Evolutionary conservation across 1,140 invertebrate species (phyloP), one percentile per base, ranked within the genome.

Genomic region (Meloidogyne exigua): DNA sequence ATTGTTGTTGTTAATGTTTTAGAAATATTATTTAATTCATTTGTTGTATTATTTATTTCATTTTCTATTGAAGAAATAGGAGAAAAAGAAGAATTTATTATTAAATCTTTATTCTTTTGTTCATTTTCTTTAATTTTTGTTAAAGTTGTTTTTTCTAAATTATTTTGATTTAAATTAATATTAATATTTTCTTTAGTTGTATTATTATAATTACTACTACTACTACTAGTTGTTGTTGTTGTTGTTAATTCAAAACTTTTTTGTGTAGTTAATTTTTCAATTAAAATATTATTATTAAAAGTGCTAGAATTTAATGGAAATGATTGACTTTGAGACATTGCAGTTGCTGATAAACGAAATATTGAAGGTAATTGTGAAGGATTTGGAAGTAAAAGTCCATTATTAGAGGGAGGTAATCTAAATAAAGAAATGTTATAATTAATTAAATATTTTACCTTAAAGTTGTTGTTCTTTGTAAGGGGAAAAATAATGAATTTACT

Each of bases 281-380:
- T 28, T 11, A 21, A 39, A 11, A n/a, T n/a, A n/a, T 2, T 12
- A n/a, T 26, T 5, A 32, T 12, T 36, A 15, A n/a, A n/a, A 68
- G 2, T 28, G 21, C 11, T 68, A 18, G 32, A 32, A 68, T 39
- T 21, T 42, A 68, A 28, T 67, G 65, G 11, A 28, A 36, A 67
- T 67, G 32, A 10, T 68, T 32, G 28, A 39, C 28, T 57, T 62
- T 73, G 49, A 15, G 28, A 44, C 73, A 75, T 75, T 68, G 57
- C 13, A 25, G 64, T 44, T 67, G 75, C 42, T 15, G 75, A 65
- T 62, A 76, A 18, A 65, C 67, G 75, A n/a, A 76, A 76, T 28
- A 63, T 66, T 39, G 75, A 57, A 49, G 75, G 75, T 65, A 76
- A 69, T 65, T 71, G 75, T 21, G 75, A 32, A 23, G 67, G 36